phyloP scores from a whole-genome alignment of 2,888 invertebrate genomes.

The Ennomos quercinarius region DNA sequence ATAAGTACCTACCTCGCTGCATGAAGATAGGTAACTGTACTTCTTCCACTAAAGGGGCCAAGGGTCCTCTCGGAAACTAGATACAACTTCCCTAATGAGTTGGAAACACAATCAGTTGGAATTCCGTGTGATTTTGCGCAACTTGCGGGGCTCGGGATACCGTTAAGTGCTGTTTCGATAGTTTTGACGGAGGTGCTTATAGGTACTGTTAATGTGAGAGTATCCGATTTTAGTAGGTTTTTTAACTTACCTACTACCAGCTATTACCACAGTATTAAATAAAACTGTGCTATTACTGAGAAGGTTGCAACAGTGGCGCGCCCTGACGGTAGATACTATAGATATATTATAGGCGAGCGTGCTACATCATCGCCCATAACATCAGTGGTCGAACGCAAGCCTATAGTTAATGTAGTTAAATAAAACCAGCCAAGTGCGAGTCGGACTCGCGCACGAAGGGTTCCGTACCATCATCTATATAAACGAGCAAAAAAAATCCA shows the following conservation, averaged over 20 bases:
- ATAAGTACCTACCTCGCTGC: neutral
- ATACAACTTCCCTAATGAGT: conserved; percentile 51
- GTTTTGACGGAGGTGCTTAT: conserved; percentile 7
- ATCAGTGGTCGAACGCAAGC: too few relatives aligned
- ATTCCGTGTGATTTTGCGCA: conserved; percentile 48
- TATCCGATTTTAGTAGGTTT: conserved; percentile 16
- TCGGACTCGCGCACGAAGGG: too few relatives aligned
- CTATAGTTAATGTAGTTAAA: too few relatives aligned
- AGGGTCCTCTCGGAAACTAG: conserved; percentile 28
- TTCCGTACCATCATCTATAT: too few relatives aligned
- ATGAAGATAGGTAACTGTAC: conserved; percentile 15
- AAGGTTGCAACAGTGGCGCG: too few relatives aligned
- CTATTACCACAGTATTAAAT: too few relatives aligned
- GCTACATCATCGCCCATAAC: too few relatives aligned
- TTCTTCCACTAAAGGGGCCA: conserved; percentile 14
- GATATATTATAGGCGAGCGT: too few relatives aligned
- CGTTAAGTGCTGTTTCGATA: conserved; percentile 34
- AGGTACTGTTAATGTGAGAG: neutral
- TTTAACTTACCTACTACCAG: neutral
- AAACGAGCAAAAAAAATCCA: too few relatives aligned
- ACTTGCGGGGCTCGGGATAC: conserved; percentile 37
- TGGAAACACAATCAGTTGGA: conserved; percentile 54
- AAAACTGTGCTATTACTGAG: too few relatives aligned
- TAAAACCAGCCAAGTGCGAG: too few relatives aligned
- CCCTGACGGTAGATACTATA: too few relatives aligned